Percentiles rank a stretch among this genome's conserved stretches.
phyloP scores from a whole-genome alignment of 2,797 vertebrate species.

The Ataeniobius toweri region DNA sequence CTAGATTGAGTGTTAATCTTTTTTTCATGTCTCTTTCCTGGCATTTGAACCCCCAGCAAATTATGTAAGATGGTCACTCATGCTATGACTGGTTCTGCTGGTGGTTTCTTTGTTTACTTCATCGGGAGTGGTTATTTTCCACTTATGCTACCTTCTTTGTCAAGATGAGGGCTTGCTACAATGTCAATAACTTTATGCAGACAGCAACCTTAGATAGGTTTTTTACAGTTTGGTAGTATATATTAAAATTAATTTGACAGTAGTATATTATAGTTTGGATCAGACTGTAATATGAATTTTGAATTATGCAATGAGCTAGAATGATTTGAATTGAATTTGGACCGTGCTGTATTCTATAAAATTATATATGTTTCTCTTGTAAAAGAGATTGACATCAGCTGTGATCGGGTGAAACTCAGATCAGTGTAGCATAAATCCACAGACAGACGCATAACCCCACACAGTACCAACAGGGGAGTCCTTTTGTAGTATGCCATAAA shows the following conservation, averaged over 20 bases:
- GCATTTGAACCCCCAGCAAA: no score
- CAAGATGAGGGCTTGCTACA: no score
- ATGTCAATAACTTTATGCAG: no score
- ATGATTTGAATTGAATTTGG: background rate
- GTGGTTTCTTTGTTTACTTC: no score
- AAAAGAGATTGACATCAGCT: background rate
- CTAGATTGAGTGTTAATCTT: no score
- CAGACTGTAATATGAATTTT: background rate
- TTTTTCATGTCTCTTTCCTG: no score
- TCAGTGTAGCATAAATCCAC: background rate
- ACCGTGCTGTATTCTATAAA: background rate
- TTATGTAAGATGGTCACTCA: no score
- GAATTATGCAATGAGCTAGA: background rate
- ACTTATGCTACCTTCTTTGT: no score
- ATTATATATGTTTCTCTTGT: background rate
- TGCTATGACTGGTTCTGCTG: no score
- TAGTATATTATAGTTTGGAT: background rate
- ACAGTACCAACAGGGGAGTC: constrained; percentile 42
- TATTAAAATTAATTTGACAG: background rate
- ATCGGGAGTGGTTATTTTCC: no score
- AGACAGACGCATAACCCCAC: constrained; percentile 10
- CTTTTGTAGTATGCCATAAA: constrained; percentile 49
- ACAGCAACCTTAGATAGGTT: no score
- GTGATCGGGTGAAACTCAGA: constrained; percentile 6
- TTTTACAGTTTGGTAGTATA: background rate